phyloP scores from a whole-genome alignment of 2,888 invertebrate species.

The Lissonota sp. region DNA sequence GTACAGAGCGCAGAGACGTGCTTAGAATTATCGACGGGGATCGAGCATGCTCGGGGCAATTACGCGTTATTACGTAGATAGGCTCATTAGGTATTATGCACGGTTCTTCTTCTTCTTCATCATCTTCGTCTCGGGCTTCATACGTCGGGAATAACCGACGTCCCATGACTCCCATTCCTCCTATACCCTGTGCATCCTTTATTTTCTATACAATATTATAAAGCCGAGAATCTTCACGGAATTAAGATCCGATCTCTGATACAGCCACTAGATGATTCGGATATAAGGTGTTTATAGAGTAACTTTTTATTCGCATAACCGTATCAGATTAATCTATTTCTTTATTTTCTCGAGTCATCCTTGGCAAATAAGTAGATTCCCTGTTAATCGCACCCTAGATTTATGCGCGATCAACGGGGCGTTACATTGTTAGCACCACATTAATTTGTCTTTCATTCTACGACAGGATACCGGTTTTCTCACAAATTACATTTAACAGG shows the following conservation, averaged over 20 bases:
- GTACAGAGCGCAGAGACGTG: conserved; percentile 69
- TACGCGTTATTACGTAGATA: conserved; percentile 79
- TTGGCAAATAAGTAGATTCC: conserved; percentile 28
- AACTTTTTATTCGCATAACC: conserved; percentile 50
- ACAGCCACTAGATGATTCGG: conserved; percentile 69
- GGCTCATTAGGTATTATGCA: conserved; percentile 80
- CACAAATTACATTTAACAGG: too few relatives aligned
- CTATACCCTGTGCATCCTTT: conserved; percentile 37
- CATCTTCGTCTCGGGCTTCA: conserved; percentile 56
- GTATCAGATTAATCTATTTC: conserved; percentile 42
- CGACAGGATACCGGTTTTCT: conserved; percentile 66
- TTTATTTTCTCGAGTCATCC: conserved; percentile 46
- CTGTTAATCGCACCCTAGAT: background rate
- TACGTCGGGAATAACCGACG: conserved; percentile 56
- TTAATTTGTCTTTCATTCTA: conserved; percentile 73
- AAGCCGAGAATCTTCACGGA: conserved; percentile 61
- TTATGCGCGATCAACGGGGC: conserved; percentile 40
- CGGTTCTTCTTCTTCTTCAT: conserved; percentile 71
- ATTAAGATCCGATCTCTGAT: conserved; percentile 69
- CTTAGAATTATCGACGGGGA: conserved; percentile 77
- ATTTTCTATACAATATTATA: conserved; percentile 55
- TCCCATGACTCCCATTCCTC: conserved; percentile 55
- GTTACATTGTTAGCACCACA: conserved; percentile 73
- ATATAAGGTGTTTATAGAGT: conserved; percentile 73
- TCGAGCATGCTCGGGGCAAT: conserved; percentile 77